These are phyloP conservation scores for Tridacna gigas DNA, from an alignment of 2,888 invertebrate species.

Conservation along the genomic window DNA sequence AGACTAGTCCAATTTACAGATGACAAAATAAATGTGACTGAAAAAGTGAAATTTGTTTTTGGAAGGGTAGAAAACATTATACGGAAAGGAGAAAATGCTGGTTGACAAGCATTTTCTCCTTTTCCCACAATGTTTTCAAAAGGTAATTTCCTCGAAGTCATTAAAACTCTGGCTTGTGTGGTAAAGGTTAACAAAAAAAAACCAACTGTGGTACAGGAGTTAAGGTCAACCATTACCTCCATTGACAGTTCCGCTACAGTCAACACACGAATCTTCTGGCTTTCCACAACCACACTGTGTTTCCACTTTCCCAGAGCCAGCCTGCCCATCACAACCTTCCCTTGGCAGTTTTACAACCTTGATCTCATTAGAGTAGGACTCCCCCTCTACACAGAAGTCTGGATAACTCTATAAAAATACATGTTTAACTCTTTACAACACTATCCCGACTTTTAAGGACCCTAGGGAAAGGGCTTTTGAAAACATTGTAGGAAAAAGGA, in stretches of 20 bases:
- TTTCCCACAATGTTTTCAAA: neutral
- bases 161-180: no score
- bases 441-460: no score
- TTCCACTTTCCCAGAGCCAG: neutral
- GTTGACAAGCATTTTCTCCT: neutral
- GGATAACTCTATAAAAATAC: neutral
- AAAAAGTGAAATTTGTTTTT: no score
- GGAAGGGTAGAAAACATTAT: neutral
- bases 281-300: constrained; percentile 13
- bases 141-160: no score
- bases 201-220: no score
- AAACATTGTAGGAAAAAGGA: no score
- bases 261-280: neutral
- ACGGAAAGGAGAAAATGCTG: neutral
- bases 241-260: neutral
- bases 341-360: neutral
- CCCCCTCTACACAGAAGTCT: constrained; percentile 8
- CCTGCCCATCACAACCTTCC: constrained; percentile 4
- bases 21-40: no score
- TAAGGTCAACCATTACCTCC: neutral
- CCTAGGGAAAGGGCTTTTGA: no score
- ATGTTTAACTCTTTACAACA: neutral
- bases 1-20: no score
- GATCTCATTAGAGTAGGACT: neutral
- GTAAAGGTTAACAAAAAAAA: no score